A percentile compares a stretch with the other conserved stretches of the same genome.
Evolutionary conservation across 2,888 invertebrate species (phyloP).

Genomic region (Hyles lineata): DNA sequence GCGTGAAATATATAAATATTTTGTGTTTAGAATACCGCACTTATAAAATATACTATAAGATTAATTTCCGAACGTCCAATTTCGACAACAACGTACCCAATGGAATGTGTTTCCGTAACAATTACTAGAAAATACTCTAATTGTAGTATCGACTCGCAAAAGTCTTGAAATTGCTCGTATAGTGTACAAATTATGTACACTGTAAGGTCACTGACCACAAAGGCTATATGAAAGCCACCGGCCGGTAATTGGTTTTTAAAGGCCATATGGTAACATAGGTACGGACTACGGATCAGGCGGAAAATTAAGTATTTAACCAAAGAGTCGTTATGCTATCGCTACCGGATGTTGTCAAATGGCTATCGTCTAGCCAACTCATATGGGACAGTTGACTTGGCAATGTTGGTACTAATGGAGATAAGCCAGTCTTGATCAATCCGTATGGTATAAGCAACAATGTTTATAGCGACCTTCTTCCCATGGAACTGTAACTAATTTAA

Average conservation of each 20-base stretch:
- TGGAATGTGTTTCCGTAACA: not conserved
- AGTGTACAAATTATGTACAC: slow-evolving; percentile 21
- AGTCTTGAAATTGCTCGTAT: slow-evolving; percentile 4
- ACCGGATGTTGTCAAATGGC: slow-evolving; percentile 10
- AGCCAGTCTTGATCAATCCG: not conserved
- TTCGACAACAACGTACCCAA: not conserved
- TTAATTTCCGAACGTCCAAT: not conserved
- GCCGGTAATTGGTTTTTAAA: slow-evolving; percentile 32
- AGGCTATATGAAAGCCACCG: slow-evolving; percentile 35
- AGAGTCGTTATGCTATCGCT: not conserved
- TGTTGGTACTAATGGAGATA: not conserved
- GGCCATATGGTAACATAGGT: slow-evolving; percentile 24
- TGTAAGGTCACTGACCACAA: slow-evolving; percentile 40
- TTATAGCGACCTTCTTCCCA: not conserved
- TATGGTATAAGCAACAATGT: not conserved
- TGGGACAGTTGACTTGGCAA: not conserved
- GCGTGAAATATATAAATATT: too few species aligned
- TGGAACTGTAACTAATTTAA: not conserved
- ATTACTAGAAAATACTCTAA: slow-evolving; percentile 8
- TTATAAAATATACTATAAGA: not conserved
- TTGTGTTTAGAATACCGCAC: too few species aligned
- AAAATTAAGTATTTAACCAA: not conserved
- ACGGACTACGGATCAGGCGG: not conserved
- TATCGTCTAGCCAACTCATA: not conserved
- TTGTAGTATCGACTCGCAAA: slow-evolving; percentile 13